Base-by-base conservation (phyloP, 1,140 invertebrate species). In the Trichomalopsis sarcophagae region DNA sequence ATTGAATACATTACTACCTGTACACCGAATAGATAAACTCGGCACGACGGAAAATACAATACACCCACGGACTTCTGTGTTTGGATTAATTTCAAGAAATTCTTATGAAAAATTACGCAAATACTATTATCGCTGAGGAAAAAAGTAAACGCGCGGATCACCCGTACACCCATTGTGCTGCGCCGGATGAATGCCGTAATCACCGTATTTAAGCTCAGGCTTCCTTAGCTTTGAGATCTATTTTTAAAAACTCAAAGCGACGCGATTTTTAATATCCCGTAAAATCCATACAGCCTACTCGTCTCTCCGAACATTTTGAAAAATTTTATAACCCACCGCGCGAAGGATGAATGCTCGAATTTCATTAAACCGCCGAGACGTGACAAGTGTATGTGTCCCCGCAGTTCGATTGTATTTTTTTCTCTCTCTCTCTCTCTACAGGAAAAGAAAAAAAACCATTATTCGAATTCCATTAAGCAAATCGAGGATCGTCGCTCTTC, bases 261-360 rank as follows among this genome's bases (percentile, higher is more conserved):
- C 69, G 14, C 23, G 27, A 30, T 71, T 71, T 71, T 71, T 71
- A 71, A 71, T 71, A 71, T 71, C 69, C 69, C 69, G 7, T 17
- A 62, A 62, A 21, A n/a, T 7, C 21, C 21, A 62, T n/a, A 13
- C 14, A 21, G 5, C 17, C 14, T 21, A 27, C 55, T 62, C 17
- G 17, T 17, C 55, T 62, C 1, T n/a, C 55, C 3, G 6, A 14
- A 62, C 21, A 62, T 62, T 62, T 62, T 62, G 55, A 62, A 62
- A 62, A 62, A 50, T 50, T 1, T 44, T 9, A 10, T 44, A 44
- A n/a, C 55, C 55, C 21, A 62, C 17, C 7, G 21, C 21, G 21
- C 21, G 55, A 62, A 62, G 21, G 21, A 21, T 7, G 55, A n/a
- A 7, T 62, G 55, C 50, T 55, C 5, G 50, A 1, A 55, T 55